Evolutionary conservation across 2,797 vertebrate genomes (phyloP), one percentile per base, ranked within the genome.

Genomic region (Sebastes minor): DNA sequence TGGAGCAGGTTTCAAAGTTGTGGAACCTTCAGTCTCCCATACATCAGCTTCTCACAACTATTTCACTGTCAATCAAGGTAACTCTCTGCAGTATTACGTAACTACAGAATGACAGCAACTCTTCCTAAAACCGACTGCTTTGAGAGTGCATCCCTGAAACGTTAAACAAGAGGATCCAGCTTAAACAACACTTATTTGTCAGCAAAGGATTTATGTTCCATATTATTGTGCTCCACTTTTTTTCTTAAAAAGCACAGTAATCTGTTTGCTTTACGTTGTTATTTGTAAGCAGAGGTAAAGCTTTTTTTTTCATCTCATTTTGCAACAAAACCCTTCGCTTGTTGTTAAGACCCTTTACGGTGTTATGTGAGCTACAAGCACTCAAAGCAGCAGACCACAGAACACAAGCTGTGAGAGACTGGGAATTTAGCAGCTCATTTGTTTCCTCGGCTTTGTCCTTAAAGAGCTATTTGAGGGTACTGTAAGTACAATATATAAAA

Each of bases 391-490:
- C 25, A 10, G 69, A 80, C 71, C 55, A 6, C 69, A 66, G 46
- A 68, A 63, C 1, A 56, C 61, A 52, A 78, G 65, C 85, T 72
- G 65, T 8, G 60, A 80, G 61, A 80, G 33, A 72, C 74, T 11
- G 79, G 80, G 79, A 88, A 76, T 86, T 78, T 81, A 83, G 80
- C 80, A 80, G 81, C 85, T 75, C 38, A 4, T 80, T 79, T 75
- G 80, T 81, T 85, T 83, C 32, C 74, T 22, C 13, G 2, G 63
- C 68, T 62, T 89, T 71, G 92, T 95, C 96, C 95, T 97, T 96
- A 95, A 96, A 96, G 95, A 96, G 95, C 90, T 92, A 2, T 67
- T 81, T 27, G 92, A 91, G 89, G 84, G 84, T 28, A 63, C 60
- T 6, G 86, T 53, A 79, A 79, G 81, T 13, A 78, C 22, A 71